A percentile compares a stretch with the other conserved stretches of the same genome.
phyloP scores from a whole-genome alignment of 2,797 vertebrate genomes.

The Eurystomus glaucurus region DNA sequence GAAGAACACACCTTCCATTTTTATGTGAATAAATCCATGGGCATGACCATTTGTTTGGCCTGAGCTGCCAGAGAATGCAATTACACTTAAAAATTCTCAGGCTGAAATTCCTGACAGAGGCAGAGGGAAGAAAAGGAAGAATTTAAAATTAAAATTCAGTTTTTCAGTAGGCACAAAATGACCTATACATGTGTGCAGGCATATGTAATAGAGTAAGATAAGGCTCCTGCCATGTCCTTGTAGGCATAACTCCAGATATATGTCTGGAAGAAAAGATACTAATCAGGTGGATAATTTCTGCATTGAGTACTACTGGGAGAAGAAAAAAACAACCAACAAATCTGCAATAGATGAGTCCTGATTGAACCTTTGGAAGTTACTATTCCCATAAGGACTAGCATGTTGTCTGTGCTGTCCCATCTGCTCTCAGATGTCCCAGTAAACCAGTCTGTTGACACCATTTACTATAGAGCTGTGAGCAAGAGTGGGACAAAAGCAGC shows the following conservation, averaged over 20 bases:
- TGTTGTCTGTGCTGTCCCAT: neutral
- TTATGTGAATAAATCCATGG: neutral
- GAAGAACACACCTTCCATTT: neutral
- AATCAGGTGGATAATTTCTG: neutral
- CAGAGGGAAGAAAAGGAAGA: neutral
- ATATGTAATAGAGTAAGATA: neutral
- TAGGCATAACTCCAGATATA: neutral
- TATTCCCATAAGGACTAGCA: neutral
- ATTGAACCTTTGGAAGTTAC: neutral
- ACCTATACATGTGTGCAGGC: neutral
- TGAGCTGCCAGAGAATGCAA: neutral
- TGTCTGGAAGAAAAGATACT: neutral
- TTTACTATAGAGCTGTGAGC: neutral
- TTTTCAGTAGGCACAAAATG: neutral
- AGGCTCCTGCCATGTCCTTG: neutral
- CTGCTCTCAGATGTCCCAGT: neutral
- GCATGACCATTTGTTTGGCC: neutral
- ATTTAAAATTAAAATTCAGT: neutral
- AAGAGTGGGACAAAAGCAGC: neutral
- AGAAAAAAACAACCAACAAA: neutral
- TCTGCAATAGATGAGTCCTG: neutral
- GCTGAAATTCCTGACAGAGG: neutral
- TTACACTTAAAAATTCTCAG: neutral
- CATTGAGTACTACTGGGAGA: neutral
- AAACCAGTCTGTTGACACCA: neutral